Conservation (phyloP, 2,113 vertebrate genomes). For the Prochilodus magdalenae region DNA sequence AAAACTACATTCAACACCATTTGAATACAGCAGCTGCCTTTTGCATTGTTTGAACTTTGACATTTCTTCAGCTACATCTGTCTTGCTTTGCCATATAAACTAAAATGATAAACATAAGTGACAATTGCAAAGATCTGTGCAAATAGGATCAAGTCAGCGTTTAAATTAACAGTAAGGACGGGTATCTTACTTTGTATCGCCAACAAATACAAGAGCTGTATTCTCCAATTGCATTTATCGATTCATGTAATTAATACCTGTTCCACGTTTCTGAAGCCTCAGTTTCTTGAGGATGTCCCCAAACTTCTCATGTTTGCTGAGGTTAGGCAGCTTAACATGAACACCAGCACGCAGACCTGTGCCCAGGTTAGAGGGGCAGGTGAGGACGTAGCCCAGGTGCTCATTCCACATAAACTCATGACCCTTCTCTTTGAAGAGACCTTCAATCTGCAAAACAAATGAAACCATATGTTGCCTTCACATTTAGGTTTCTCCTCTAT, state of each 20-base stretch:
- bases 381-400: slow-evolving; percentile 93
- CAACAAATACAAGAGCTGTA: too few species aligned
- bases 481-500: not conserved
- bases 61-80: too few species aligned
- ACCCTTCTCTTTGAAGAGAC: slow-evolving; percentile 88
- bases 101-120: too few species aligned
- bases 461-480: not conserved
- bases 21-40: too few species aligned
- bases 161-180: too few species aligned
- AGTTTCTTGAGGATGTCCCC: slow-evolving; percentile 88
- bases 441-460: slow-evolving; percentile 82
- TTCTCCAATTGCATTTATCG: too few species aligned
- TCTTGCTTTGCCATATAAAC: too few species aligned
- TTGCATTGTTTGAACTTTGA: too few species aligned
- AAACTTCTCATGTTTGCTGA: slow-evolving; percentile 91
- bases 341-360: slow-evolving; percentile 93
- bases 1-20: too few species aligned
- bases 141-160: too few species aligned
- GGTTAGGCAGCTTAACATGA: slow-evolving; percentile 89
- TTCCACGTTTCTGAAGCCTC: slow-evolving; percentile 94
- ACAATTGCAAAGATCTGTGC: too few species aligned
- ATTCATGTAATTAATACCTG: slow-evolving; percentile 75
- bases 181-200: too few species aligned
- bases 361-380: slow-evolving; percentile 95
- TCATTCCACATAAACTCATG: slow-evolving; percentile 97